A percentile compares a stretch with the other conserved stretches of the same genome.
phyloP scores from a whole-genome alignment of 2,888 invertebrate genomes.

The Ceriagrion tenellum region DNA sequence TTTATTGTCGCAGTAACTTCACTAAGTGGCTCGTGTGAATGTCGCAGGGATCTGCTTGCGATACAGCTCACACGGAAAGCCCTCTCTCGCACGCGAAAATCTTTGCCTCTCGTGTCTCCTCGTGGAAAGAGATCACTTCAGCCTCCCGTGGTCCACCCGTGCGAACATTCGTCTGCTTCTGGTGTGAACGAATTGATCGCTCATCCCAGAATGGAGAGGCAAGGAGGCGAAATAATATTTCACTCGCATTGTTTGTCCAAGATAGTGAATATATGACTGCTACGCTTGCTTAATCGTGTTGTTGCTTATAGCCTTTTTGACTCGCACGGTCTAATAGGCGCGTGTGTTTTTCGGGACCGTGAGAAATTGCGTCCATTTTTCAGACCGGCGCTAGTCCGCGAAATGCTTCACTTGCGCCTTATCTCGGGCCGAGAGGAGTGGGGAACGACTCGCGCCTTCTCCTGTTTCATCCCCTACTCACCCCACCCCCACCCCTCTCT shows the following conservation, averaged over 20 bases:
- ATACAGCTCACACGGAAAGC: neutral
- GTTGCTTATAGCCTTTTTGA: neutral
- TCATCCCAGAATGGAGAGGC: neutral
- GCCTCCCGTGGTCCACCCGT: neutral
- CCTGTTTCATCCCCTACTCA: no score
- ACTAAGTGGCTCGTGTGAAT: neutral
- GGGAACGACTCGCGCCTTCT: neutral
- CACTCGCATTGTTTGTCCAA: neutral
- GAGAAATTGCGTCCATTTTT: slow-evolving; percentile 26
- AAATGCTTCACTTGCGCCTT: slow-evolving; percentile 15
- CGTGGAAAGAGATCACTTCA: neutral
- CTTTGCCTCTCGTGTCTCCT: neutral
- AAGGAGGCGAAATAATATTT: neutral
- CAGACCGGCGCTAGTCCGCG: neutral
- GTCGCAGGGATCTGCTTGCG: neutral
- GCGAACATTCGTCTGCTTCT: neutral
- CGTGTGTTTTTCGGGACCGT: neutral
- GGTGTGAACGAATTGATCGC: neutral
- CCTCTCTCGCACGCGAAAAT: neutral
- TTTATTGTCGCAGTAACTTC: neutral
- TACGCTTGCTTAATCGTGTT: slow-evolving; percentile 20
- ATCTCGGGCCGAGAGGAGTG: neutral
- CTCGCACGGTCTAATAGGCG: neutral
- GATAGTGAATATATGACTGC: neutral
- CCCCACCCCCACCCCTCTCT: no score